Conservation (phyloP, 2,888 invertebrate genomes). For the Drosophila kambysellisi region DNA sequence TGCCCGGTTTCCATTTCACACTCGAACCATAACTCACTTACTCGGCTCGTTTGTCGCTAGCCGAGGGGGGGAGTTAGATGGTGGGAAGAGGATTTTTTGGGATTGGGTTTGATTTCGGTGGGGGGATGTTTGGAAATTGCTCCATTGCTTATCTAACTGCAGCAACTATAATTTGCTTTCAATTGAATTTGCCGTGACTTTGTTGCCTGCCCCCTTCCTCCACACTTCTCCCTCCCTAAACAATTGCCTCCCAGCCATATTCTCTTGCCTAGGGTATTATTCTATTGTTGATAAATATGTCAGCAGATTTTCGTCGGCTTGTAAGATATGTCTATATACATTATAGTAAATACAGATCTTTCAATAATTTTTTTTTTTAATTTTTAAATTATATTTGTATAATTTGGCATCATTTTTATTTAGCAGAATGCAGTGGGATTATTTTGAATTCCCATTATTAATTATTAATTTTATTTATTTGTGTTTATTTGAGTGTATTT, state of each 20-base stretch:
- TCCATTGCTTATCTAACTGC: constrained; percentile 70
- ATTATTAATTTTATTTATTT: not conserved
- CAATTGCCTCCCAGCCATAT: not conserved
- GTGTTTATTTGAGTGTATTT: too few relatives aligned
- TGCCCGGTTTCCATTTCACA: constrained; percentile 62
- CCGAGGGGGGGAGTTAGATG: not conserved
- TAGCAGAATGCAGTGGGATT: not conserved
- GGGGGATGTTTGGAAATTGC: constrained; percentile 6
- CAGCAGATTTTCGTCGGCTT: not conserved
- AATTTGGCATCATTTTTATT: not conserved
- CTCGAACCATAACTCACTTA: constrained; percentile 55
- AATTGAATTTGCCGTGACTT: constrained; percentile 72
- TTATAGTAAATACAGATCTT: not conserved
- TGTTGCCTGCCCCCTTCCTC: constrained; percentile 11
- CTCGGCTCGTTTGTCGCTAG: constrained; percentile 34
- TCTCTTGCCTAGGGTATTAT: not conserved
- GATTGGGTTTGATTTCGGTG: not conserved
- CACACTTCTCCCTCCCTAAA: not conserved
- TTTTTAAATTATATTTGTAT: not conserved
- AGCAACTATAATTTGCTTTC: constrained; percentile 79
- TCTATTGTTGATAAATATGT: not conserved
- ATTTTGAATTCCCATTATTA: not conserved
- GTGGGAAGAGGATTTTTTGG: not conserved
- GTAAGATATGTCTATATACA: not conserved
- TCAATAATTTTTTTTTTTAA: not conserved